phyloP scores from a whole-genome alignment of 2,888 invertebrate genomes.

The Sphecodes monilicornis region DNA sequence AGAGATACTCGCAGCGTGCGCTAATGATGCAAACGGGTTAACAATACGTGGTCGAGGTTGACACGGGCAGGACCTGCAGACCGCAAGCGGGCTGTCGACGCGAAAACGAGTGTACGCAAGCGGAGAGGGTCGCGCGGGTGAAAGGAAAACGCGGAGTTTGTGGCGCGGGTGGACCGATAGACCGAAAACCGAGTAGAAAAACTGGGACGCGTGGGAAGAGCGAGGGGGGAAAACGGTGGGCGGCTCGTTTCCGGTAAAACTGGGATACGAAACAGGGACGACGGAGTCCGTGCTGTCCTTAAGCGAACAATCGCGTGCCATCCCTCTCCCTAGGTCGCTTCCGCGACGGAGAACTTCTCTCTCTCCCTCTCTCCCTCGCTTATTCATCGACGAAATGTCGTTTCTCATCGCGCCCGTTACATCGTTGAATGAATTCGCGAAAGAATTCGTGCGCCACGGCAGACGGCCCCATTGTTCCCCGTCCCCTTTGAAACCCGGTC shows the following conservation, averaged over 20 bases:
- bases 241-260: conserved; percentile 15
- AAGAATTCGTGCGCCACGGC: conserved; percentile 53
- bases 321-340: neutral
- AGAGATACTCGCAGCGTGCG: neutral
- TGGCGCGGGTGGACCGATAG: neutral
- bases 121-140: neutral
- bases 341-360: neutral
- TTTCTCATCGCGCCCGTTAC: conserved; percentile 60
- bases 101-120: conserved; percentile 3
- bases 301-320: conserved; percentile 61
- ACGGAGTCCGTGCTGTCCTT: conserved; percentile 42
- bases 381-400: conserved; percentile 63
- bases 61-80: conserved; percentile 46
- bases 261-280: conserved; percentile 31
- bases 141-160: neutral
- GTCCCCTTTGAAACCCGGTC: conserved; percentile 47
- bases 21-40: conserved; percentile 30
- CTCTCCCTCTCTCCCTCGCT: neutral
- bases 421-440: conserved; percentile 59
- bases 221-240: neutral
- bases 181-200: conserved; percentile 6
- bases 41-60: conserved; percentile 49
- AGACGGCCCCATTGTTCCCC: conserved; percentile 44
- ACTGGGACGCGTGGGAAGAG: neutral
- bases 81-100: conserved; percentile 29